Conservation (phyloP, 2,113 vertebrate genomes). For the Andinoacara biseriatus region DNA sequence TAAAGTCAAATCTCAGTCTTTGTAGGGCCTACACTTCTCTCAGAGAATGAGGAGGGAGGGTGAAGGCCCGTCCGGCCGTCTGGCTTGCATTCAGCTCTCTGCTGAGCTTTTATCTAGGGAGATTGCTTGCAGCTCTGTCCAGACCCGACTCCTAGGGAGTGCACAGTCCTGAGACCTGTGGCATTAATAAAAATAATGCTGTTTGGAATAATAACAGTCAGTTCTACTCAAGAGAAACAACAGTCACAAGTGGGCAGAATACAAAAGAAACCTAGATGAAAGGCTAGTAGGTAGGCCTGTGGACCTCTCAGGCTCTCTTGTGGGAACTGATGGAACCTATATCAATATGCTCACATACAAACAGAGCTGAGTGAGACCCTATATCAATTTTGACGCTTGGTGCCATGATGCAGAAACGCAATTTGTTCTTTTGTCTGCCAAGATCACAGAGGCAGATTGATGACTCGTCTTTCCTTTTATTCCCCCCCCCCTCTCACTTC, state of each 20-base stretch:
- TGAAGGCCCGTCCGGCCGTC: constrained; percentile 65
- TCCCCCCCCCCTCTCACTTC: constrained; percentile 3
- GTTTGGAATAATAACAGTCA: constrained; percentile 82
- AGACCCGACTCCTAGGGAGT: constrained; percentile 61
- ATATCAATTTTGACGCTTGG: constrained; percentile 51
- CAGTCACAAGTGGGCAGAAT: constrained; percentile 65
- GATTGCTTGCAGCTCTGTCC: constrained; percentile 65
- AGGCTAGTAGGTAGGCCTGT: constrained; percentile 66
- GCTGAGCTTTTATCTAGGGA: constrained; percentile 82
- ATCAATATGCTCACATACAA: constrained; percentile 61
- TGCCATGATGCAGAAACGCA: constrained; percentile 63
- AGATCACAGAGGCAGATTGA: constrained; percentile 73
- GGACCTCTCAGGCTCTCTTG: constrained; percentile 63
- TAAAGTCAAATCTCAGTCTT: constrained; percentile 73
- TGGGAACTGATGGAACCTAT: constrained; percentile 64
- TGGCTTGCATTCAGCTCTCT: constrained; percentile 59
- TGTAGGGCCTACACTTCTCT: constrained; percentile 62
- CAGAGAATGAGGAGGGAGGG: constrained; percentile 63
- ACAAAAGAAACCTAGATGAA: constrained; percentile 82
- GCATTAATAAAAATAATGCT: constrained; percentile 80
- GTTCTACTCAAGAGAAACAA: constrained; percentile 69
- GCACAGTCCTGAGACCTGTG: constrained; percentile 70
- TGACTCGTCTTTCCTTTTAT: constrained; percentile 68
- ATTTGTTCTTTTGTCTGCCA: constrained; percentile 78
- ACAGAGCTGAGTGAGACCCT: constrained; percentile 59